Conservation (phyloP, 2,888 invertebrate genomes). For the Diaperis boleti region DNA sequence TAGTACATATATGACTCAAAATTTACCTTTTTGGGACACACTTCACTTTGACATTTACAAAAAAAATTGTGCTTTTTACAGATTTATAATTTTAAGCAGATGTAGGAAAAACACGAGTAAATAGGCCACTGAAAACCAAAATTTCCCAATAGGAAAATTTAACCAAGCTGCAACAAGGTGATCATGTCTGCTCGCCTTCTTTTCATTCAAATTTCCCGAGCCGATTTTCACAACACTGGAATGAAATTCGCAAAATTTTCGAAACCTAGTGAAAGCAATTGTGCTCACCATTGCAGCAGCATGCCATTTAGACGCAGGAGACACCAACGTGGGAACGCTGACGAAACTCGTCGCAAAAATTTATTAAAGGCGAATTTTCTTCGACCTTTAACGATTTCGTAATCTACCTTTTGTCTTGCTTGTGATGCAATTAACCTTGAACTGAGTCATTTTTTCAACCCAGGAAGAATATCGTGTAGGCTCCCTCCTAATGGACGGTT, state of each 20-base stretch:
- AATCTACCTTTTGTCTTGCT: constrained; percentile 2
- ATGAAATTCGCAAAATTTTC: background rate
- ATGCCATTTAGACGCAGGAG: background rate
- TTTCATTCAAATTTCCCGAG: too few species aligned
- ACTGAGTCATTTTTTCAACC: background rate
- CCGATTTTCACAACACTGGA: background rate
- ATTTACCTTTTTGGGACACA: too few species aligned
- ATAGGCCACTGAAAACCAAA: too few species aligned
- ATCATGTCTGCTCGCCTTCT: too few species aligned
- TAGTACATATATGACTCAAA: too few species aligned
- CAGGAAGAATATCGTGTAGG: constrained; percentile 3
- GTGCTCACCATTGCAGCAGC: background rate
- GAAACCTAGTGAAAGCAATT: background rate
- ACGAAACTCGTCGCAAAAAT: background rate
- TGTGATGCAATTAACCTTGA: background rate
- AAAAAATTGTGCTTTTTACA: too few species aligned
- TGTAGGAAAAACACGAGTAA: too few species aligned
- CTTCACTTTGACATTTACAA: too few species aligned
- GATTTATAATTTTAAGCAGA: too few species aligned
- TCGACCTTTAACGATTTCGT: background rate
- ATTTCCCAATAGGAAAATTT: too few species aligned
- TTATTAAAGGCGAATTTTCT: background rate
- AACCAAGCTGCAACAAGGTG: too few species aligned
- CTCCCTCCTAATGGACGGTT: background rate
- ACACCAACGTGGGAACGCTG: background rate